These are phyloP conservation scores for Sebastes kiyomatsui DNA, from an alignment of 2,797 vertebrate genomes.

Conservation along the genomic window DNA sequence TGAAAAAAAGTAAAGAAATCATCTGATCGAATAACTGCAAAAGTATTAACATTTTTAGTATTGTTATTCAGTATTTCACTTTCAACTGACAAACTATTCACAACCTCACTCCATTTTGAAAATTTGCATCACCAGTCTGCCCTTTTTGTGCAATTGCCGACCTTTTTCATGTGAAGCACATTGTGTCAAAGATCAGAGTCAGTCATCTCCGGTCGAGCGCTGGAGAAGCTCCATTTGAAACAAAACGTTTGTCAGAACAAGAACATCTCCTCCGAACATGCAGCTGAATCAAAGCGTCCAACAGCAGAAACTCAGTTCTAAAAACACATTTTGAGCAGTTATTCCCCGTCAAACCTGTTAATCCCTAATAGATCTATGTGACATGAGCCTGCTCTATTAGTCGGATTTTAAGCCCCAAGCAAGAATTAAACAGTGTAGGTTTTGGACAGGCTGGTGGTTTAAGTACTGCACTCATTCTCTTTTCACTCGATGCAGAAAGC, in stretches of 20 bases:
- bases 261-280: slow-evolving; percentile 7
- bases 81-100: neutral
- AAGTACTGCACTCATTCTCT: slow-evolving; percentile 1
- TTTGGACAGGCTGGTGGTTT: slow-evolving; percentile 18
- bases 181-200: slow-evolving; percentile 28
- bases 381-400: slow-evolving; percentile 41
- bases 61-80: neutral
- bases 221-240: neutral
- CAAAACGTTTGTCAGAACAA: neutral
- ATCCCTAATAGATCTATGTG: slow-evolving; percentile 45
- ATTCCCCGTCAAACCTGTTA: slow-evolving; percentile 20
- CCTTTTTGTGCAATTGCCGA: slow-evolving; percentile 31
- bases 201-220: neutral
- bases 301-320: neutral
- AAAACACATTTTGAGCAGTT: slow-evolving; percentile 6
- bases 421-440: slow-evolving; percentile 37
- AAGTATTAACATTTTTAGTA: neutral
- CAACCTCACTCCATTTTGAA: slow-evolving; percentile 2
- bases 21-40: neutral
- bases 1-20: neutral
- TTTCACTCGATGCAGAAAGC: neutral
- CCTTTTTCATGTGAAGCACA: slow-evolving; percentile 31
- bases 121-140: slow-evolving; percentile 1
- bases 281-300: neutral
- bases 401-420: slow-evolving; percentile 37